Conservation (phyloP, 2,888 invertebrate species). For the Magallana nippona region DNA sequence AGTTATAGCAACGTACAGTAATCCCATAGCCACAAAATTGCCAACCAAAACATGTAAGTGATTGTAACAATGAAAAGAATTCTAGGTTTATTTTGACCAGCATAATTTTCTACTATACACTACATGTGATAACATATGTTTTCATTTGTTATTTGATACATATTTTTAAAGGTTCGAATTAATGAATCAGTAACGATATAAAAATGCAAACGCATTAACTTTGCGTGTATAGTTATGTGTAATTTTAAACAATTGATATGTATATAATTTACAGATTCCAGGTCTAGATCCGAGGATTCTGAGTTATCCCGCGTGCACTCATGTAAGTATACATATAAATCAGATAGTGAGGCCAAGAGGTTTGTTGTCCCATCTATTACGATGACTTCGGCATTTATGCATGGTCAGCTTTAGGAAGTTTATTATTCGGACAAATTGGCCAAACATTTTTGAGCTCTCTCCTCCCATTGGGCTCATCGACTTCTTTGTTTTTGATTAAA, state of each 20-base stretch:
- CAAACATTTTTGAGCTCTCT: neutral
- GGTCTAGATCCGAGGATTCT: neutral
- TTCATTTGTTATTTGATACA: no score
- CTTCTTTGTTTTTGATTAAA: conserved; percentile 13
- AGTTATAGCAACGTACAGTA: neutral
- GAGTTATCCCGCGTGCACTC: conserved; percentile 2
- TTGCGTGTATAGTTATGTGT: no score
- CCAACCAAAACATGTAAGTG: neutral
- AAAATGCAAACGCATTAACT: no score
- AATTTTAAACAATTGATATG: no score
- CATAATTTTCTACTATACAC: no score
- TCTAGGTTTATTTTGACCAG: no score
- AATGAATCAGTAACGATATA: no score
- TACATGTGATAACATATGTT: no score
- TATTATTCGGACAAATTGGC: conserved; percentile 1
- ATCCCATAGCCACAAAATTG: neutral
- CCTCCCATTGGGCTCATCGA: neutral
- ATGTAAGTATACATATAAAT: neutral
- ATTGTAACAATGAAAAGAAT: neutral
- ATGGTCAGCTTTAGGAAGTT: conserved; percentile 15
- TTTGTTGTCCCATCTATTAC: neutral
- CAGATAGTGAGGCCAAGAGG: neutral
- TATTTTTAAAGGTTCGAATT: no score
- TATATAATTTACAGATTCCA: neutral
- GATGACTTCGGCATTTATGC: neutral